phyloP scores from a whole-genome alignment of 2,888 invertebrate genomes.

The Agrotis ipsilon region DNA sequence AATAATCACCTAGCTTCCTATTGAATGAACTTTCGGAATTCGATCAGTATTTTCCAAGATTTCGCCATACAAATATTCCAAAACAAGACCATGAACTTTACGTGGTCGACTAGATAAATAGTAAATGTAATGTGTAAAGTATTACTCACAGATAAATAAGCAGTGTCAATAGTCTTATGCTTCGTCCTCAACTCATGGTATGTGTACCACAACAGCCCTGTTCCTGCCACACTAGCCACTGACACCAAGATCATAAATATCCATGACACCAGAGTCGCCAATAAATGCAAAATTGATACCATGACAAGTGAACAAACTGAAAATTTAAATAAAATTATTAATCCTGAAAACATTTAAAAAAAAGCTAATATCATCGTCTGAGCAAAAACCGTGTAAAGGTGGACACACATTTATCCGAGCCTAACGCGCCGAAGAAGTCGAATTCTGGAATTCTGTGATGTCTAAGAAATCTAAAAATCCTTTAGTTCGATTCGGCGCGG shows the following conservation, averaged over 20 bases:
- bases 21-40: no score
- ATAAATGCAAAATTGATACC: conserved; percentile 95
- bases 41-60: no score
- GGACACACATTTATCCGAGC: no score
- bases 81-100: no score
- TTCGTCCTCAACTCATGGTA: conserved; percentile 94
- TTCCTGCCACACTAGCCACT: conserved; percentile 94
- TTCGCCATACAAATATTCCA: no score
- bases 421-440: no score
- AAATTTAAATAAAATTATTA: conserved; percentile 31
- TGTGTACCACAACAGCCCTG: conserved; percentile 96
- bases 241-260: conserved; percentile 96
- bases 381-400: no score
- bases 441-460: no score
- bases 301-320: conserved; percentile 96
- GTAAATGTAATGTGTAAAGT: background rate
- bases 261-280: conserved; percentile 96
- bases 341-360: background rate
- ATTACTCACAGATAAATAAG: conserved; percentile 81
- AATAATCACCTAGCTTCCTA: no score
- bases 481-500: no score
- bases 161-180: conserved; percentile 79
- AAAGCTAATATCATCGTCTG: no score
- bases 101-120: background rate
- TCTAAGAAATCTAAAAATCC: no score